Evolutionary conservation across 2,888 invertebrate genomes (phyloP).

Genomic region (Elaeidobius kamerunicus): DNA sequence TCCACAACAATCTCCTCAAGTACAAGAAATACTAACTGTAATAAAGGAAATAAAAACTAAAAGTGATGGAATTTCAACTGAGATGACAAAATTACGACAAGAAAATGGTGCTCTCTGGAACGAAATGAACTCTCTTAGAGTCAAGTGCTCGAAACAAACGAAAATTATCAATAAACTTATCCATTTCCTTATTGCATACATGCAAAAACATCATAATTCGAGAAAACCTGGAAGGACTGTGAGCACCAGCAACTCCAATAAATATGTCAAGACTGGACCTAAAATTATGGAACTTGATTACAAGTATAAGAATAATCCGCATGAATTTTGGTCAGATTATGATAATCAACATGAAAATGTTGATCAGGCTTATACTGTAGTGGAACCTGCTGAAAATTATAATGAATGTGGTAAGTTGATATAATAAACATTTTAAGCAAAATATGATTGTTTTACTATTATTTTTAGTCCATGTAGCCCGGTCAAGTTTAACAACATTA

Average conservation of each 20-base stretch:
- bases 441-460: no score
- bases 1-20: conserved; percentile 5
- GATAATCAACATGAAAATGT: conserved; percentile 11
- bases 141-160: conserved; percentile 38
- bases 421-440: no score
- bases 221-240: conserved; percentile 32
- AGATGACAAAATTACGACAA: conserved; percentile 35
- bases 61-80: conserved; percentile 33
- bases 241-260: conserved; percentile 27
- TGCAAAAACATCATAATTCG: conserved; percentile 35
- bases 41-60: conserved; percentile 35
- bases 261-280: conserved; percentile 34
- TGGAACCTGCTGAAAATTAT: conserved; percentile 29
- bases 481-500: conserved; percentile 40
- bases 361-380: conserved; percentile 28
- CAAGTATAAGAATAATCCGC: conserved; percentile 30
- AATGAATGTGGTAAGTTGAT: conserved; percentile 16
- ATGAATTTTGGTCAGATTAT: conserved; percentile 28
- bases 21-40: conserved; percentile 31
- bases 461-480: conserved; percentile 8
- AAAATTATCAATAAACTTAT: conserved; percentile 41
- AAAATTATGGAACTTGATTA: conserved; percentile 35
- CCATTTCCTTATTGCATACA: conserved; percentile 39
- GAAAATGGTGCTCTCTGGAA: conserved; percentile 39
- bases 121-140: conserved; percentile 36